Base-by-base conservation (phyloP, 2,797 vertebrate species). In the Notolepis coatsorum region DNA sequence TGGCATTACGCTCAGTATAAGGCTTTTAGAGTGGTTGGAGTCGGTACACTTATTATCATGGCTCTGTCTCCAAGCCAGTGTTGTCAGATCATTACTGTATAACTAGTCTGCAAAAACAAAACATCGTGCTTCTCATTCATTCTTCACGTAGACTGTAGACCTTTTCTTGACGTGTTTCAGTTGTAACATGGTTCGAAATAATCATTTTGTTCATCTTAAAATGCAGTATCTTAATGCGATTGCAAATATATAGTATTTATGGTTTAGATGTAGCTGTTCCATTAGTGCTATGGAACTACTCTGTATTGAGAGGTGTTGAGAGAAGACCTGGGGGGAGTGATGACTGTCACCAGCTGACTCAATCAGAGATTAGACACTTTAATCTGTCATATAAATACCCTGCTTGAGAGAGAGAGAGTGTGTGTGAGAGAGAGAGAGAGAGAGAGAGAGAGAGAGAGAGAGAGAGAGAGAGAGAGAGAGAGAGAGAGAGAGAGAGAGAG, bases 301-400 rank as follows among this genome's bases (percentile, higher is more conserved):
- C 2, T 39, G 5, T 5, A 5, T 15, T 41, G 25, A 60, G 42
- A 23, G 5, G 39, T 10, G n/a, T 57, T n/a, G n/a, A n/a, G n/a
- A n/a, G n/a, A n/a, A 55, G 53, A 58, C 58, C 52, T 67, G 56
- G n/a, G 6, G 68, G 21, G 61, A 30, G 24, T 43, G 33, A 17
- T 17, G n/a, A n/a, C 53, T 68, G 55, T 54, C 71, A 78, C 75
- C 51, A 68, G 65, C 46, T 43, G 63, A 48, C 56, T 65, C 39
- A 52, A 71, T 79, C 35, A 56, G 70, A 69, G 77, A 67, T 87
- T 83, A 80, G 67, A 77, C 57, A 5, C 70, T 77, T 70, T 84
- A 84, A 85, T 77, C 77, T 68, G 69, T 66, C 64, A 60, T 71
- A 74, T 79, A 72, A 82, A 81, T 63, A 82, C 43, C 66, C 64